phyloP scores from a whole-genome alignment of 30 jellyfish, hydroid and myxozoan species.

The Cassiopea andromeda region DNA sequence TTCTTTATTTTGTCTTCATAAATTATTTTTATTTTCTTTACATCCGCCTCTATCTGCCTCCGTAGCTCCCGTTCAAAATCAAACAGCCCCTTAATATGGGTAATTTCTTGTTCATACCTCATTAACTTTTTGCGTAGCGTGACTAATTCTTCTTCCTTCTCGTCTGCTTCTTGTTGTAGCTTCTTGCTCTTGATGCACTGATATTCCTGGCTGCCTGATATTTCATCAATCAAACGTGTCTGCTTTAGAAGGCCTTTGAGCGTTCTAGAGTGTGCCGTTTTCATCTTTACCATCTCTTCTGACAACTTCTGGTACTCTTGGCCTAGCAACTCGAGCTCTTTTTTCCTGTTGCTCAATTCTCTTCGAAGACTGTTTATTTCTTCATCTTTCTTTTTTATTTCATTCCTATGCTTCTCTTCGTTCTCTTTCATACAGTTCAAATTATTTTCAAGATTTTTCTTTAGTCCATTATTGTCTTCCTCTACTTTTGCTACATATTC shows the following conservation, averaged over 20 bases:
- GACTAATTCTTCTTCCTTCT: constrained; percentile 11
- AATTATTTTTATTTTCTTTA: not conserved
- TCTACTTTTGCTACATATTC: not conserved
- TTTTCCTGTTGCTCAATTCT: not conserved
- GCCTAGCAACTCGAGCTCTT: constrained; percentile 27
- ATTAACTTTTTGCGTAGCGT: not conserved
- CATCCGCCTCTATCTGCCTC: not conserved
- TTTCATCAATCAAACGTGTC: constrained; percentile 6
- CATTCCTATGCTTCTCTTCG: constrained; percentile 2
- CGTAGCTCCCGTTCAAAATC: constrained; percentile 11
- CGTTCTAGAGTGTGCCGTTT: not conserved
- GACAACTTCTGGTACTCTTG: constrained; percentile 18
- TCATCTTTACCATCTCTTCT: constrained; percentile 14
- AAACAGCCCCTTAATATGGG: not conserved
- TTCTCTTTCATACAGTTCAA: not conserved
- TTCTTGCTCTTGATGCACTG: constrained; percentile 2
- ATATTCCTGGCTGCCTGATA: constrained; percentile 33
- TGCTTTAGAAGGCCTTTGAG: constrained; percentile 8
- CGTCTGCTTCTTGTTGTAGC: constrained; percentile 15
- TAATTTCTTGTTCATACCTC: constrained; percentile 14
- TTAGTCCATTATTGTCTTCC: constrained; percentile 9
- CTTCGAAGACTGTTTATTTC: not conserved
- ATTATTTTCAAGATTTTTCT: not conserved
- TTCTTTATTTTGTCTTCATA: constrained; percentile 11
- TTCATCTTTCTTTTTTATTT: not conserved